Percentiles rank a stretch among this genome's conserved stretches.
These are phyloP conservation scores for Sesia apiformis DNA, from an alignment of 2,888 invertebrate genomes.

Conservation along the genomic window DNA sequence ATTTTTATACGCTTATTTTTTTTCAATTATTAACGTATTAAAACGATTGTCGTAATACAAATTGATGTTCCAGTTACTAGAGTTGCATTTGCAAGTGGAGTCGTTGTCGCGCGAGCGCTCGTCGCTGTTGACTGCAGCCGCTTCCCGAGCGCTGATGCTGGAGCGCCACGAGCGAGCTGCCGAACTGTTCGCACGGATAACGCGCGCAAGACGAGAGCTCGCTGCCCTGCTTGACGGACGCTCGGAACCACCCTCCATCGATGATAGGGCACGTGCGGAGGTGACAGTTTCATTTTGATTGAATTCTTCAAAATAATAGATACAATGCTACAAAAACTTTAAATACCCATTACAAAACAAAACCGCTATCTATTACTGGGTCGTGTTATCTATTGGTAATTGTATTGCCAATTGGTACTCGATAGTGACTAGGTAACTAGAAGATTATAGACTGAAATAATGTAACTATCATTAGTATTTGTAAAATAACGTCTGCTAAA, in stretches of 20 bases:
- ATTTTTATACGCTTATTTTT: not conserved
- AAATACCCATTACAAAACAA: no score
- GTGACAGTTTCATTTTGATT: conserved; percentile 13
- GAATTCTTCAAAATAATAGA: no score
- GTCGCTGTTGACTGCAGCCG: conserved; percentile 47
- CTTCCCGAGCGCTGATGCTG: conserved; percentile 56
- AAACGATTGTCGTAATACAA: no score
- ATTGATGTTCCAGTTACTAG: conserved; percentile 30
- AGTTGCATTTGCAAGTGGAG: conserved; percentile 55
- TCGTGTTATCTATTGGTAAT: no score
- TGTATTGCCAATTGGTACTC: no score
- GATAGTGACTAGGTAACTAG: no score
- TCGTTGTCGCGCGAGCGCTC: conserved; percentile 46
- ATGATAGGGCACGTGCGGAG: conserved; percentile 25
- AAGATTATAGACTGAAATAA: no score
- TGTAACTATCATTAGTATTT: no score
- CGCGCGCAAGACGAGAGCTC: conserved; percentile 43
- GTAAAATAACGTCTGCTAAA: no score
- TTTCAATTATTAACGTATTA: not conserved
- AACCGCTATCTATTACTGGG: no score
- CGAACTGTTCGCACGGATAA: conserved; percentile 44
- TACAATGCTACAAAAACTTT: no score
- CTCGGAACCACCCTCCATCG: conserved; percentile 24
- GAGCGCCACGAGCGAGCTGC: conserved; percentile 61
- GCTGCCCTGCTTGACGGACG: conserved; percentile 33